Evolutionary conservation across 2,888 invertebrate species (phyloP).

Genomic region (Keiferia lycopersicella): DNA sequence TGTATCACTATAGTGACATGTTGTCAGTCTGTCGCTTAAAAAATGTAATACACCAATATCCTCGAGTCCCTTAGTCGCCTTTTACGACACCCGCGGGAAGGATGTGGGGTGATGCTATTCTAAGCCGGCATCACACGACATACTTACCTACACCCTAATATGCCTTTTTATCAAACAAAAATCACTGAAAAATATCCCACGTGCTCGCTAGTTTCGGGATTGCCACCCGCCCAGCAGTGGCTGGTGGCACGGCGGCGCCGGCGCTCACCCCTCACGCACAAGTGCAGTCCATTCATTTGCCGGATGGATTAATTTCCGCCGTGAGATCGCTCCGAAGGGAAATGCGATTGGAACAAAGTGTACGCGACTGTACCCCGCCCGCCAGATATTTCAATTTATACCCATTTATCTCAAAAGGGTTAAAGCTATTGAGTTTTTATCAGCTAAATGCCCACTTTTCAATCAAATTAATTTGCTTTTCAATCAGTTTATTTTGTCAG

Average conservation of each 20-base stretch:
- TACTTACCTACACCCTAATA: too few relatives aligned
- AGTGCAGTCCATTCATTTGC: constrained; percentile 78
- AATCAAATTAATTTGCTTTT: constrained; percentile 8
- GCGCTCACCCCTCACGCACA: constrained; percentile 63
- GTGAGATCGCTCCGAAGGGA: constrained; percentile 76
- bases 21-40: too few relatives aligned
- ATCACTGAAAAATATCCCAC: too few relatives aligned
- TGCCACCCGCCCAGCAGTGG: not conserved
- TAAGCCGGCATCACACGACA: too few relatives aligned
- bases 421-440: constrained; percentile 38
- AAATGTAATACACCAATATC: too few relatives aligned
- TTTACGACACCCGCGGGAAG: too few relatives aligned
- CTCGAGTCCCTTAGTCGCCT: too few relatives aligned
- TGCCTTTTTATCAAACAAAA: too few relatives aligned
- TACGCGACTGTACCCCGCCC: constrained; percentile 50
- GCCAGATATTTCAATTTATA: constrained; percentile 63
- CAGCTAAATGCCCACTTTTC: constrained; percentile 5
- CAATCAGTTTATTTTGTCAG: not conserved
- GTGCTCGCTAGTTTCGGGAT: too few relatives aligned
- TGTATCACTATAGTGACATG: too few relatives aligned
- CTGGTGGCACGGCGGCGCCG: not conserved
- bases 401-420: constrained; percentile 61
- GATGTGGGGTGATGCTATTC: too few relatives aligned
- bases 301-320: constrained; percentile 79
- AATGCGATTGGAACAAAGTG: constrained; percentile 77